A percentile compares a stretch with the other conserved stretches of the same genome.
Conservation (phyloP, 2,888 invertebrate genomes). For the Neoscelio sp. region DNA sequence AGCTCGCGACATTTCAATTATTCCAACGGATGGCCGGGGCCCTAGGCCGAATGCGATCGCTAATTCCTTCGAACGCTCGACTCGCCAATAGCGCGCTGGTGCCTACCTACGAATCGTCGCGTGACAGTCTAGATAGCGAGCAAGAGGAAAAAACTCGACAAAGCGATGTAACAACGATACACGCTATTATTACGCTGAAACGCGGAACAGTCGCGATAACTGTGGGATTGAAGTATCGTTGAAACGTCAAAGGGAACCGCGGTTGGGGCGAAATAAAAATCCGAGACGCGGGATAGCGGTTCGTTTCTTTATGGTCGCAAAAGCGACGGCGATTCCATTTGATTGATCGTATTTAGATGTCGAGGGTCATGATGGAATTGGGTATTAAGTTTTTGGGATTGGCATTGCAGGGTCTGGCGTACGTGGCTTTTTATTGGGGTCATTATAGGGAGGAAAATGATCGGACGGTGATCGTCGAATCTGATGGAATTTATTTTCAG, state of each 20-base stretch:
- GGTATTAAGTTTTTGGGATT: conserved; percentile 37
- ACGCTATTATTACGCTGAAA: conserved; percentile 34
- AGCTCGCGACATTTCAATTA: conserved; percentile 73
- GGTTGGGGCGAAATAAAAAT: conserved; percentile 33
- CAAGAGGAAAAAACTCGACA: no score
- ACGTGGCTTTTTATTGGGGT: conserved; percentile 13
- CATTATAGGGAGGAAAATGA: background rate
- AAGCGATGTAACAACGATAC: conserved; percentile 53
- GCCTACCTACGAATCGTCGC: conserved; percentile 2
- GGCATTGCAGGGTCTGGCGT: background rate
- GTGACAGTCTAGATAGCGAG: no score
- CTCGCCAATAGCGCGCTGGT: conserved; percentile 22
- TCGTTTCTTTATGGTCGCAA: conserved; percentile 22
- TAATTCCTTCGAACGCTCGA: conserved; percentile 60
- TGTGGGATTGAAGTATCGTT: conserved; percentile 49
- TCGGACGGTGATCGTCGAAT: background rate
- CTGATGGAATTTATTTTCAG: no score
- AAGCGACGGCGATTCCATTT: background rate
- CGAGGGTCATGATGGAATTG: conserved; percentile 30
- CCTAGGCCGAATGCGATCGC: conserved; percentile 55
- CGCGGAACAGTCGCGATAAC: conserved; percentile 43
- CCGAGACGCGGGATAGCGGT: conserved; percentile 25
- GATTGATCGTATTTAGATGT: conserved; percentile 55
- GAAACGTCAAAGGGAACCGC: conserved; percentile 24
- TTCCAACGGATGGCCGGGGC: conserved; percentile 51